phyloP scores from a whole-genome alignment of 2,113 vertebrate genomes.

The Rhizomys pruinosus region DNA sequence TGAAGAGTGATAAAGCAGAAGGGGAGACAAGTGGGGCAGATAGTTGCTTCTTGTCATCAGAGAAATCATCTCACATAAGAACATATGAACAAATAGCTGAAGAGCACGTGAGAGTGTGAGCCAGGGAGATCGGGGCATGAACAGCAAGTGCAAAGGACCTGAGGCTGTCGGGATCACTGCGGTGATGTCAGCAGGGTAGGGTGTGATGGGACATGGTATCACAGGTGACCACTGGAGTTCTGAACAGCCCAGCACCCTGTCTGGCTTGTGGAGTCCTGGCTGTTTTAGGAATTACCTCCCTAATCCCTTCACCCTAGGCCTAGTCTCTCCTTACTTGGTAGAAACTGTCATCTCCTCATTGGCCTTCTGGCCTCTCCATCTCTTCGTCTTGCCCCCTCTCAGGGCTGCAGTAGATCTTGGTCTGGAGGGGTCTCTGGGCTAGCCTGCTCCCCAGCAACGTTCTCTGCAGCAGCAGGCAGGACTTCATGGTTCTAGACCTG shows the following conservation, averaged over 20 bases:
- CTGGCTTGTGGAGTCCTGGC: not conserved
- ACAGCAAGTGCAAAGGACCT: slow-evolving; percentile 19
- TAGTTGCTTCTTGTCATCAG: not conserved
- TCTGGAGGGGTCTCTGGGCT: not conserved
- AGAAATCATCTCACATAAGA: not conserved
- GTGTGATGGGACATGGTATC: not conserved
- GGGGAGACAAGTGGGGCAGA: not conserved
- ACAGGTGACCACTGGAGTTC: not conserved
- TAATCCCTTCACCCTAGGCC: not conserved
- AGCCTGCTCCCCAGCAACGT: not conserved
- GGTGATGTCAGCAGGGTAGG: not conserved
- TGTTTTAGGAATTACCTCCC: not conserved
- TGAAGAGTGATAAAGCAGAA: not conserved
- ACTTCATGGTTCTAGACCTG: too few relatives aligned
- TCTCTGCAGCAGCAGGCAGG: not conserved
- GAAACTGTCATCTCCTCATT: not conserved
- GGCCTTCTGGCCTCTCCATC: too few relatives aligned
- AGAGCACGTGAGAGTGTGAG: not conserved
- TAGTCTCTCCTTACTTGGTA: not conserved
- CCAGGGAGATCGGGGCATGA: not conserved
- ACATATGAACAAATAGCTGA: not conserved
- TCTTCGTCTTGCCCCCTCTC: not conserved
- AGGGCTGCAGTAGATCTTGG: not conserved
- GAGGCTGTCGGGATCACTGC: not conserved
- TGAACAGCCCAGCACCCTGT: not conserved